Conservation (phyloP, 2,113 vertebrate species). For the Gulo gulo region DNA sequence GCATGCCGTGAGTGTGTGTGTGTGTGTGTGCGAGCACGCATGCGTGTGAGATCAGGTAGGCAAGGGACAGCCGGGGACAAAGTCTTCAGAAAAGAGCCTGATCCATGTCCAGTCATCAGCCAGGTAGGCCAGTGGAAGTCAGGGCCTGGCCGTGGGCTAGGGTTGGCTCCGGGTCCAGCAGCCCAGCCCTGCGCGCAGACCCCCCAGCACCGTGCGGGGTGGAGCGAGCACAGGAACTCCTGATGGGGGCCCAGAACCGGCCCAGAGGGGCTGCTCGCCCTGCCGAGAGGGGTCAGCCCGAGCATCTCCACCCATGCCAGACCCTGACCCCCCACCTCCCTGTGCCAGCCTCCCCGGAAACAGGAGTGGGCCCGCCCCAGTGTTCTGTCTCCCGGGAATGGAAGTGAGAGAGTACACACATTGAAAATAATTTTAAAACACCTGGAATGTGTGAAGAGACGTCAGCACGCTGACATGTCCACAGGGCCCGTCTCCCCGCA, state of each 20-base stretch:
- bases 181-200: not conserved
- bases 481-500: not conserved
- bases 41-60: too few species aligned
- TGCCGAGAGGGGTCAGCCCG: too few species aligned
- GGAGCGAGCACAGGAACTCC: rapidly evolving
- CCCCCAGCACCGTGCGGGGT: not conserved
- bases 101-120: not conserved
- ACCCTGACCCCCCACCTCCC: not conserved
- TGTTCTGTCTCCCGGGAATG: not conserved
- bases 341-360: not conserved
- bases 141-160: not conserved
- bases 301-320: not conserved
- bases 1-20: rapidly evolving
- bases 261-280: not conserved
- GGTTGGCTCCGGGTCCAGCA: rapidly evolving
- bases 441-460: too few species aligned
- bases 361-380: not conserved
- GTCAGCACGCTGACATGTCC: not conserved
- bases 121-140: not conserved
- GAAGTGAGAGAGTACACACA: not conserved
- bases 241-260: not conserved
- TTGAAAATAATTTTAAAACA: not conserved
- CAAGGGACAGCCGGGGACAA: not conserved
- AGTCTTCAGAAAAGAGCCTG: not conserved
- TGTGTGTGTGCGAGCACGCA: too few species aligned